Conservation (phyloP, 1,140 invertebrate species). For the Lepidurus arcticus region DNA sequence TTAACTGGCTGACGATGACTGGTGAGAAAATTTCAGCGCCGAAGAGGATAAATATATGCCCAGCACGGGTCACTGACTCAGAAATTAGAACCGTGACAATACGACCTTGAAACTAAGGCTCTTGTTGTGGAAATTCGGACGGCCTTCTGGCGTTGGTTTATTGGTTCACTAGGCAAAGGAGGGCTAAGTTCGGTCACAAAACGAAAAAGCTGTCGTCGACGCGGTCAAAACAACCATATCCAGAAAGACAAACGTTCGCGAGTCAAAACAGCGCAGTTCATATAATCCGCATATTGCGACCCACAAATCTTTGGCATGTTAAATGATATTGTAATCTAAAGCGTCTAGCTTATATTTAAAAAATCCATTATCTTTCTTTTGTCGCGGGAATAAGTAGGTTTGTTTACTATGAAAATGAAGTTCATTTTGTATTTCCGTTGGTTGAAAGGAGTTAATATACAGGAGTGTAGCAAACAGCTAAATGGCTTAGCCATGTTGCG, state of each 20-base stretch:
- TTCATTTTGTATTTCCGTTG: too few species aligned
- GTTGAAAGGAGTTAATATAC: too few species aligned
- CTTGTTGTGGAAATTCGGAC: background rate
- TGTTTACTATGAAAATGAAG: too few species aligned
- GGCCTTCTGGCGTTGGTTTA: background rate
- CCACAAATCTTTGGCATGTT: too few species aligned
- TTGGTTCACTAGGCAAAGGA: background rate
- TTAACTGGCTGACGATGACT: background rate
- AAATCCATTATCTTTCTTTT: background rate
- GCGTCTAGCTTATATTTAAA: background rate
- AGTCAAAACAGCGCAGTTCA: background rate
- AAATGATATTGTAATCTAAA: too few species aligned
- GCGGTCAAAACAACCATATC: background rate
- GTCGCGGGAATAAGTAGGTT: too few species aligned
- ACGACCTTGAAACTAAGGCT: background rate
- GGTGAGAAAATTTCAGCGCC: background rate
- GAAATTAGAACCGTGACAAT: background rate
- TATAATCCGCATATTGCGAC: background rate
- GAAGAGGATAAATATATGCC: background rate
- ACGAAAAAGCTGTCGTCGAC: too few species aligned
- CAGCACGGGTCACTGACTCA: background rate
- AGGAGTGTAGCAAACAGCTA: too few species aligned
- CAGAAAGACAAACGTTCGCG: background rate
- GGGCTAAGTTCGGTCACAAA: background rate
- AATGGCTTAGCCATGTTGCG: too few species aligned